Conservation (phyloP, 1,140 invertebrate genomes). For the Philopotamus ludificatus region DNA sequence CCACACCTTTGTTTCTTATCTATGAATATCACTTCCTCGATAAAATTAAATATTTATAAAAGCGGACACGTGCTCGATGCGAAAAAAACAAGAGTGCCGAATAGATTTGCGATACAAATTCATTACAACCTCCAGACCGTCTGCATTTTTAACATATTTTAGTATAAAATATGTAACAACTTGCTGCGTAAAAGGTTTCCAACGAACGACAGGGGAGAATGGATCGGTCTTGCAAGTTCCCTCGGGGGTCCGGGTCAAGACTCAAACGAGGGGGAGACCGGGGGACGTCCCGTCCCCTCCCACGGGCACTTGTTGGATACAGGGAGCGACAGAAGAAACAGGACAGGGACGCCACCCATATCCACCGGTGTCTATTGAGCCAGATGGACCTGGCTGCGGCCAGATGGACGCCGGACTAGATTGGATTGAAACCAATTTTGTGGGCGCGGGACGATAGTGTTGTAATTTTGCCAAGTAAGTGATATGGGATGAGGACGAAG, state of each 20-base stretch:
- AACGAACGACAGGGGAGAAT: no score
- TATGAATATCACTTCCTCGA: no score
- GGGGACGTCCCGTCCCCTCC: not conserved
- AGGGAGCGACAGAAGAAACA: conserved; percentile 19
- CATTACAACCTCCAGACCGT: no score
- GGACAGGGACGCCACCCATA: not conserved
- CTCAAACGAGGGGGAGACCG: not conserved
- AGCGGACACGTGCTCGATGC: no score
- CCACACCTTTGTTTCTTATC: no score
- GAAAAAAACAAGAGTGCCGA: no score
- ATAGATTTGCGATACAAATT: no score
- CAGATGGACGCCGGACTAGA: not conserved
- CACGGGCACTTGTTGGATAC: conserved; percentile 22
- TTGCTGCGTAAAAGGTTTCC: not conserved
- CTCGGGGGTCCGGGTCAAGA: not conserved
- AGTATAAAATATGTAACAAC: not conserved
- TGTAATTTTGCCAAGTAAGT: conserved; percentile 20
- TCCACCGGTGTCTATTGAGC: not conserved
- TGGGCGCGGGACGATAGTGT: conserved; percentile 12
- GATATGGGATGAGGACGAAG: conserved; percentile 1
- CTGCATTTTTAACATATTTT: no score
- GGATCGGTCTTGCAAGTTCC: no score
- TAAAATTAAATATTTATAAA: no score
- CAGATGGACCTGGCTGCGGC: not conserved
- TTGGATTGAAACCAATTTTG: conserved; percentile 17